Evolutionary conservation across 2,797 vertebrate genomes (phyloP).

Genomic region (Psittacula echo): DNA sequence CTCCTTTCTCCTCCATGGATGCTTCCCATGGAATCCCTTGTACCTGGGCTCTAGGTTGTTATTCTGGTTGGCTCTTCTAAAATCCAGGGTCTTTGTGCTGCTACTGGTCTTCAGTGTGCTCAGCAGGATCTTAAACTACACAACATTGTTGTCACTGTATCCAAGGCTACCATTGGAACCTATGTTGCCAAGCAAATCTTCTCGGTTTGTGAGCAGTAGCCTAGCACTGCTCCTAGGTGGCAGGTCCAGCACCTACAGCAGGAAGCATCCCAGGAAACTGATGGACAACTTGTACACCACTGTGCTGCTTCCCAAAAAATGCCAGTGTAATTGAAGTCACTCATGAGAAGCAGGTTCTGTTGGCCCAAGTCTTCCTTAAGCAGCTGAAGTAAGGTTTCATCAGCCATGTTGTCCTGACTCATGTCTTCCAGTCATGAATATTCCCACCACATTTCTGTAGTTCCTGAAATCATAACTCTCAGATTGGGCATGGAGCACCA

Average conservation of each 20-base stretch:
- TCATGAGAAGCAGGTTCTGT: not conserved
- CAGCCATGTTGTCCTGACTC: not conserved
- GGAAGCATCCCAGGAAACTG: not conserved
- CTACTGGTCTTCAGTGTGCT: not conserved
- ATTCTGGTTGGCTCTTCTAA: not conserved
- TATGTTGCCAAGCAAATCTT: not conserved
- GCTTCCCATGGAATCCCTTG: not conserved
- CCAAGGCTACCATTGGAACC: not conserved
- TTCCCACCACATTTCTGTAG: not conserved
- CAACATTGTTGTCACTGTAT: not conserved
- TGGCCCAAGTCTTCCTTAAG: not conserved
- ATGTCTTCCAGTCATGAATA: not conserved
- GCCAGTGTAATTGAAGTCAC: accelerated
- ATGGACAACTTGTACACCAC: not conserved
- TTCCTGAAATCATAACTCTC: not conserved
- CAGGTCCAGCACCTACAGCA: not conserved
- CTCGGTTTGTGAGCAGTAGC: not conserved
- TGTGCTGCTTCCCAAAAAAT: not conserved
- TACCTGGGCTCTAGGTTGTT: not conserved
- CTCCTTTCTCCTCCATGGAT: not conserved
- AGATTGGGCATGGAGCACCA: not conserved
- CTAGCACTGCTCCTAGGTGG: not conserved
- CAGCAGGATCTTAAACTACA: not conserved
- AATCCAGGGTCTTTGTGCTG: not conserved
- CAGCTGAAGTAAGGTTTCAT: not conserved